Evolutionary conservation across 2,797 vertebrate species (phyloP).

Genomic region (Bradypus variegatus): DNA sequence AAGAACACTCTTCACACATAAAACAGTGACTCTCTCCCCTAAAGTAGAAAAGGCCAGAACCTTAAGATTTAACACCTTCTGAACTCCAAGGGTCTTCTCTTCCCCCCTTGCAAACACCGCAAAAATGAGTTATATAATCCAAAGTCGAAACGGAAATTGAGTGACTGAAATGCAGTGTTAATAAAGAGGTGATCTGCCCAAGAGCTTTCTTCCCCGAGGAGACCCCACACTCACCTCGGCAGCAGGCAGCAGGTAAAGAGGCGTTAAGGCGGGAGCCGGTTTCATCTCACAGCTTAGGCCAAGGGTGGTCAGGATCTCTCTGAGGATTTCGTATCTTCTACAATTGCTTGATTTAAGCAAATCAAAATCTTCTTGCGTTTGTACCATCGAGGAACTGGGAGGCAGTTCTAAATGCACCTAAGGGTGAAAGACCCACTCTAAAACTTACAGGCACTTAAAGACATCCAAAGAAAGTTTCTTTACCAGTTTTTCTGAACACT

Average conservation of each 20-base stretch:
- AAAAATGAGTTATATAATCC: not conserved
- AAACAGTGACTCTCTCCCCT: not conserved
- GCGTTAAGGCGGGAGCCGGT: slow-evolving; percentile 72
- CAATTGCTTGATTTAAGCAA: slow-evolving; percentile 82
- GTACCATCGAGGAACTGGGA: slow-evolving; percentile 69
- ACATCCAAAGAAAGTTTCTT: not conserved
- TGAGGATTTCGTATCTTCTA: slow-evolving; percentile 80
- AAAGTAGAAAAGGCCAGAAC: too few species aligned
- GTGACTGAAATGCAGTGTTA: rapidly evolving
- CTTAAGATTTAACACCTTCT: not conserved
- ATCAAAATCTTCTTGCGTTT: slow-evolving; percentile 73
- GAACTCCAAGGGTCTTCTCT: not conserved
- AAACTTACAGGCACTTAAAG: not conserved
- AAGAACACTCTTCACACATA: not conserved
- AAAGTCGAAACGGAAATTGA: not conserved
- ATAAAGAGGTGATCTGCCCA: rapidly evolving
- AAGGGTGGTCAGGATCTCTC: slow-evolving; percentile 81
- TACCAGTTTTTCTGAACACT: not conserved
- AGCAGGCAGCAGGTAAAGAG: slow-evolving; percentile 80
- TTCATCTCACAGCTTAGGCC: slow-evolving; percentile 81
- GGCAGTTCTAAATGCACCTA: slow-evolving; percentile 85
- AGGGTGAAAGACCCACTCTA: not conserved
- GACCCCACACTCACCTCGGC: slow-evolving; percentile 74
- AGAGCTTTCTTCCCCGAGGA: rapidly evolving
- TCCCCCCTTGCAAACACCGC: not conserved